These are phyloP conservation scores for Nesogale talazaci DNA, from an alignment of 2,113 vertebrate genomes.

Conservation along the genomic window DNA sequence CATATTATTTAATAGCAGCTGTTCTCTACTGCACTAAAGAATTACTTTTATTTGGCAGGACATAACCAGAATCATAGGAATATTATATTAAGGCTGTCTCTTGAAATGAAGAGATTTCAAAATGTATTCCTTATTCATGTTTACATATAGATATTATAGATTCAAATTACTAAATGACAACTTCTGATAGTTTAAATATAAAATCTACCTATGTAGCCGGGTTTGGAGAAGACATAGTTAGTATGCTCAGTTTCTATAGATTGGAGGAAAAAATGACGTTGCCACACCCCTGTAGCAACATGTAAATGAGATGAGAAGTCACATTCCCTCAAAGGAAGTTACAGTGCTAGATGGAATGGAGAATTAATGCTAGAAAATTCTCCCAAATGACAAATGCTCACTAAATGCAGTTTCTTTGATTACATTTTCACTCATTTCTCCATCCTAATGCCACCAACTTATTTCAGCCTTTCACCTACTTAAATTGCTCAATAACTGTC, in stretches of 20 bases:
- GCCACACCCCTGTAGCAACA: neutral
- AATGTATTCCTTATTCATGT: neutral
- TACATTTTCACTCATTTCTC: too few relatives aligned
- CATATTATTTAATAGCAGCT: neutral
- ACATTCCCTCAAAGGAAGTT: neutral
- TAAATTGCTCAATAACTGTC: neutral
- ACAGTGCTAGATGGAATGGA: neutral
- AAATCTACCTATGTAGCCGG: neutral
- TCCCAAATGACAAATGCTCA: too few relatives aligned
- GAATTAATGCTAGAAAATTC: neutral
- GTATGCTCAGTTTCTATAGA: neutral
- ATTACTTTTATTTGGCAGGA: neutral
- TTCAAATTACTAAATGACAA: neutral
- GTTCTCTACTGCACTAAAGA: neutral
- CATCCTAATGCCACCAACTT: too few relatives aligned
- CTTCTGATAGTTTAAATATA: neutral
- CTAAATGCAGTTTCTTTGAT: too few relatives aligned
- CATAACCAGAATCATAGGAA: neutral
- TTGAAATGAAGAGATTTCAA: neutral
- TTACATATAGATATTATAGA: neutral
- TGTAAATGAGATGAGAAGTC: neutral
- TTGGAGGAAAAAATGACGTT: neutral
- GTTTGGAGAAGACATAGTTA: too few relatives aligned
- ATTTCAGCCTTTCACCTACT: too few relatives aligned
- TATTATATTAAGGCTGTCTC: neutral